A percentile compares a stretch with the other conserved stretches of the same genome.
These are phyloP conservation scores for Scleropages formosus DNA, from an alignment of 2,797 vertebrate genomes.

Conservation along the genomic window DNA sequence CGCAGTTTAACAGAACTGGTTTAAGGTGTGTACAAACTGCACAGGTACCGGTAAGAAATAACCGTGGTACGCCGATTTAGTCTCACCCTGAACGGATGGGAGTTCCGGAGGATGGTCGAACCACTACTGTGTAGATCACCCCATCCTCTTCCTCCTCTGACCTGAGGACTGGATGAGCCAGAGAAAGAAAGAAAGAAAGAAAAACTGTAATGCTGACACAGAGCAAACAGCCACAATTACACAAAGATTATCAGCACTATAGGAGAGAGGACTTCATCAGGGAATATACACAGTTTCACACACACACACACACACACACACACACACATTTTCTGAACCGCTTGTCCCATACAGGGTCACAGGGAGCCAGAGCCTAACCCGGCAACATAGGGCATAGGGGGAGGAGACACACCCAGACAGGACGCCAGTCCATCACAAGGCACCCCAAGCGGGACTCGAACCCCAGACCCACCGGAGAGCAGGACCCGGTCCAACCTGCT, in stretches of 20 bases:
- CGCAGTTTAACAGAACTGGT: background rate
- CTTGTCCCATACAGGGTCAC: too few species aligned
- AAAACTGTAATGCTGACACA: background rate
- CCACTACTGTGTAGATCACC: constrained; percentile 74
- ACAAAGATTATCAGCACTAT: background rate
- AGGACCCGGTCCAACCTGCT: too few species aligned
- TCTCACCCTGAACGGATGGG: constrained; percentile 49
- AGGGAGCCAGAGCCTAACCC: too few species aligned
- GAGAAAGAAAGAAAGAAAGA: background rate
- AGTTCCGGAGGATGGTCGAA: constrained; percentile 58
- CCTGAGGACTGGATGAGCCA: constrained; percentile 57
- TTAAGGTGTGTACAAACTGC: constrained; percentile 11
- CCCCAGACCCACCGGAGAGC: too few species aligned
- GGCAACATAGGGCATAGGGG: too few species aligned
- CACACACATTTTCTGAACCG: too few species aligned
- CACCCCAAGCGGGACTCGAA: too few species aligned
- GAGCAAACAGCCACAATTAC: background rate
- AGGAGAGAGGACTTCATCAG: background rate
- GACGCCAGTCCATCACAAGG: too few species aligned
- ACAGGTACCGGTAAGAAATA: too few species aligned
- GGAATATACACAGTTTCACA: background rate
- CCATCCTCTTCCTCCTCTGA: constrained; percentile 80
- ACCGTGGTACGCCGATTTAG: background rate
- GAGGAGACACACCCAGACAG: too few species aligned
- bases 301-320: too few species aligned